Evolutionary conservation across 1,140 invertebrate genomes (phyloP), one percentile per base, ranked within the genome.

Genomic region (Caenorhabditis briggsae): DNA sequence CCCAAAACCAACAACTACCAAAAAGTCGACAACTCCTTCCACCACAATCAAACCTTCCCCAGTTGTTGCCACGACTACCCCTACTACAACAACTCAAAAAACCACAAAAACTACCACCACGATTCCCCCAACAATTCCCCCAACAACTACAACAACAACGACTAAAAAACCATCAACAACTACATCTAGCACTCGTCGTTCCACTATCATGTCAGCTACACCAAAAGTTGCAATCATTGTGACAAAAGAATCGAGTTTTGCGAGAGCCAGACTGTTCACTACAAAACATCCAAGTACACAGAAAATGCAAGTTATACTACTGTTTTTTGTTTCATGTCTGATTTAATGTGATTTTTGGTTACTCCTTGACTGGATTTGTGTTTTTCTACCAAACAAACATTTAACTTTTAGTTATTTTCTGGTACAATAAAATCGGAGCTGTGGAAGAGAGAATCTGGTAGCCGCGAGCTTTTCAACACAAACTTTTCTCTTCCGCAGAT

Each of bases 1-100:
- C 16, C 20, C 16, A 56, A 82, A 89, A 33, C 25, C 83, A 33
- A 87, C 78, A n/a, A 82, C 64, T 11, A 88, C 87, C 48, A 83
- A 33, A 65, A 59, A 41, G 25, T 33, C 83, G 8, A n/a, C 88
- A 7, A 8, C 78, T 11, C 18, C 83, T 12, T 16, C 86, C n/a
- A 12, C 58, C 25, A 23, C 82, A 12, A 53, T 20, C 50, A 53
- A 53, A 53, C 20, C 25, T 33, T n/a, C 84, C 16, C 5, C 25
- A 53, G 6, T 18, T 58, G 50, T 64, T 46, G 61, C 43, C 11
- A n/a, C 56, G 12, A 83, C 53, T 50, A 41, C 23, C n/a, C 7
- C 65, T 33, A 41, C 86, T 20, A 86, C 83, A 9, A 20, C 85
- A 18, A 87, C 83, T 50, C 41, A n/a, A 46, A 85, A 20, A n/a